Base-by-base conservation (phyloP, 2,113 vertebrate species). In the Larimichthys polyactis region DNA sequence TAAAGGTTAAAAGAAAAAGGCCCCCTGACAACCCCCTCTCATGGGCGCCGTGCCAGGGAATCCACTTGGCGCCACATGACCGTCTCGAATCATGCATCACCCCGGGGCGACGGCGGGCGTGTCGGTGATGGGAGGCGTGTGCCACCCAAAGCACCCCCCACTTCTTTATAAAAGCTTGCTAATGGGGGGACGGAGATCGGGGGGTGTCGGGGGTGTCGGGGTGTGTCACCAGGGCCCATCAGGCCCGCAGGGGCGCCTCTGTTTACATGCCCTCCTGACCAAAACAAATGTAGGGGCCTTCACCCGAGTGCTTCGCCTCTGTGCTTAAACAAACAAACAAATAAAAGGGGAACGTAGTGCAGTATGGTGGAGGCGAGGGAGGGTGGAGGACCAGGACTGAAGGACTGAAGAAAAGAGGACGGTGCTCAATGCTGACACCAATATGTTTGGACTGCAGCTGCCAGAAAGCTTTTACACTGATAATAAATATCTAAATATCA, bases 11-110 rank as follows among this genome's bases (percentile, higher is more conserved):
- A 76, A 40, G 2, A 69, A 29, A 70, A 58, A 58, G 12, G 11
- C 2, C 20, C 1, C 6, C 49, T 24, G 27, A 17, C 54, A 54
- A 6, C 48, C 78, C 62, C 62, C 74, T 55, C 80, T 67, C 11
- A 20, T 60, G 82, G 88, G 86, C 87, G 2, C n/a, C 72, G 5
- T 62, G 91, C 89, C 88, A 90, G 74, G 60, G 73, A 83, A 74
- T 43, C 71, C 64, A 1, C 75, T 66, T 52, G 74, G 74, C 44
- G 32, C 71, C 75, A 65, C 82, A 57, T 66, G 82, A 84, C 64
- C 81, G 52, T 82, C 73, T 76, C 59, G 5, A 84, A 83, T 81
- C 80, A 43, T 54, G 79, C 81, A 27, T 89, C 84, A 79, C 57
- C 79, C 75, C 3, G 40, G 65, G 86, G 85, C 59, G 66, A 70